These are phyloP conservation scores for Noturus placidus DNA, from an alignment of 2,113 vertebrate genomes.

Conservation along the genomic window DNA sequence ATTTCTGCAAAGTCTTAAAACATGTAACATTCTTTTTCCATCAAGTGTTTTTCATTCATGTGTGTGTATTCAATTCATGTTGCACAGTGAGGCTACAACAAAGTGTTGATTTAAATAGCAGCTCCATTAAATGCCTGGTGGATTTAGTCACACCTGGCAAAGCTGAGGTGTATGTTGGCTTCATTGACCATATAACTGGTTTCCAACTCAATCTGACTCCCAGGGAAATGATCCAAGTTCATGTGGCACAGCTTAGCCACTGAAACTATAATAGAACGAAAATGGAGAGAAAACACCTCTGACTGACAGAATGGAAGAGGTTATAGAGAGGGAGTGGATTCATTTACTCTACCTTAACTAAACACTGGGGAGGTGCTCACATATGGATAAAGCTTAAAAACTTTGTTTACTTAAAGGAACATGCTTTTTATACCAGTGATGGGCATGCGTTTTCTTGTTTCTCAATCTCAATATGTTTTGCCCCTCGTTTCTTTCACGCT, in stretches of 20 bases:
- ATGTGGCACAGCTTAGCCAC: conserved; percentile 42
- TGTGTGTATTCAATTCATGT: not conserved
- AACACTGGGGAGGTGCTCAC: conserved; percentile 50
- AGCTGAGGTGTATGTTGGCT: conserved; percentile 58
- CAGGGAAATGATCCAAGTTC: conserved; percentile 53
- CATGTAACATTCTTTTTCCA: not conserved
- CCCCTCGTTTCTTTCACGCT: not conserved
- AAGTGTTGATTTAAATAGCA: conserved; percentile 53
- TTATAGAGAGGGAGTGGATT: conserved; percentile 13
- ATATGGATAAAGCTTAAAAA: conserved; percentile 57
- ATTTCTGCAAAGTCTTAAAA: not conserved
- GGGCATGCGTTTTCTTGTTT: conserved; percentile 48
- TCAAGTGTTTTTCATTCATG: conserved; percentile 28
- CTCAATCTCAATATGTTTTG: not conserved
- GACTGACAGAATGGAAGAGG: conserved; percentile 14
- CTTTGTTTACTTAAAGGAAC: conserved; percentile 56
- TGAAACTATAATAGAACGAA: conserved; percentile 51
- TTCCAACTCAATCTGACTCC: conserved; percentile 61
- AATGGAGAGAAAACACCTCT: conserved; percentile 19
- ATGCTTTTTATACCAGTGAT: conserved; percentile 47
- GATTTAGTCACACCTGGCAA: conserved; percentile 63
- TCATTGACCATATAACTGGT: conserved; percentile 57
- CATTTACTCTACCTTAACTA: conserved; percentile 36
- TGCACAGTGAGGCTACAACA: not conserved
- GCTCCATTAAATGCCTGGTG: conserved; percentile 57